Percentiles rank a stretch among this genome's conserved stretches.
phyloP scores from a whole-genome alignment of 2,113 vertebrate genomes.

The Anhinga rufa region DNA sequence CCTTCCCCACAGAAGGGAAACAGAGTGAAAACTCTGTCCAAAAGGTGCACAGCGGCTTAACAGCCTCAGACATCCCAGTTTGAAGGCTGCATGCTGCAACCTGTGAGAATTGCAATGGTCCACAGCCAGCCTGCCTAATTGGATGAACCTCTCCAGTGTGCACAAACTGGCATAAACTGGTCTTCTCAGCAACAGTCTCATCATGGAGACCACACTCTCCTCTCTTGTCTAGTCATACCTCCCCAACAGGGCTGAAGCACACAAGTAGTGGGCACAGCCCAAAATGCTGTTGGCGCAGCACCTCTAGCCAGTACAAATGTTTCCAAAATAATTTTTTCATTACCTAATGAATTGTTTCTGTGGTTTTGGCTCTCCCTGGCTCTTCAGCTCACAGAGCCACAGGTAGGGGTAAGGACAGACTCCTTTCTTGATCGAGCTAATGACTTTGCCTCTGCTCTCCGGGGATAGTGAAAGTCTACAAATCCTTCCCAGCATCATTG shows the following conservation, averaged over 20 bases:
- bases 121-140: background rate
- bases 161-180: background rate
- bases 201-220: background rate
- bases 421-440: slow-evolving; percentile 2
- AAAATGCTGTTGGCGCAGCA: background rate
- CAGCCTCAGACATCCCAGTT: background rate
- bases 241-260: background rate
- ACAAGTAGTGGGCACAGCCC: background rate
- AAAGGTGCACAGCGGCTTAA: background rate
- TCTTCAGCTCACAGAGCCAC: background rate
- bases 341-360: background rate
- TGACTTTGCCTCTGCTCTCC: slow-evolving; percentile 22
- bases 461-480: background rate
- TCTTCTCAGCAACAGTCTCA: background rate
- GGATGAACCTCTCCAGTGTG: background rate
- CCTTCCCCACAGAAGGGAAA: background rate
- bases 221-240: background rate
- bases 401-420: background rate
- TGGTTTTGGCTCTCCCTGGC: background rate
- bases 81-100: background rate
- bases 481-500: background rate
- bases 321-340: background rate
- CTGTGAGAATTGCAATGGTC: background rate
- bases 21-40: background rate
- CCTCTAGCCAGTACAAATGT: background rate